phyloP scores from a whole-genome alignment of 1,140 invertebrate genomes.

The Rhizoglyphus robini region DNA sequence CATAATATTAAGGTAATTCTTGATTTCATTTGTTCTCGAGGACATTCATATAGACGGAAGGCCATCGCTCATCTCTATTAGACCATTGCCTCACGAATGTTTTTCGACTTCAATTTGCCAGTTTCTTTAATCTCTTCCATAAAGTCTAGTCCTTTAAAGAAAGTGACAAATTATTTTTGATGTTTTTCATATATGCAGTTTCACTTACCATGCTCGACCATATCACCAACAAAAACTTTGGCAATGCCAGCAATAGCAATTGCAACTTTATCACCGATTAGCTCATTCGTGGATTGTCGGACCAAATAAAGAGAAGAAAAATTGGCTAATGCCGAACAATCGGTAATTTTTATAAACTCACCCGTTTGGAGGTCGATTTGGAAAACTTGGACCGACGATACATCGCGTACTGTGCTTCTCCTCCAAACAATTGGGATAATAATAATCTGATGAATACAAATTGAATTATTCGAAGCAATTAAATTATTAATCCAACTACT shows the following conservation, averaged over 20 bases:
- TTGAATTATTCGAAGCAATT: no score
- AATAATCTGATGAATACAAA: no score
- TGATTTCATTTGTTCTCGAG: neutral
- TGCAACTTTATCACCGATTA: constrained; percentile 71
- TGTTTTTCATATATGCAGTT: neutral
- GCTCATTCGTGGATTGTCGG: neutral
- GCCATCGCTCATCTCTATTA: no score
- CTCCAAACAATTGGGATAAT: constrained; percentile 94
- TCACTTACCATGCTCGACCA: constrained; percentile 73
- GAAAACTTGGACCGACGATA: constrained; percentile 91
- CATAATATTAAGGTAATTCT: neutral
- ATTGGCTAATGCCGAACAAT: neutral
- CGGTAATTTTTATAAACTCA: constrained; percentile 31
- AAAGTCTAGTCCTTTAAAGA: constrained; percentile 65
- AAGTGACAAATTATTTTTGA: no score
- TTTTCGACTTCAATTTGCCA: constrained; percentile 84
- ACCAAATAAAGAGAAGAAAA: neutral
- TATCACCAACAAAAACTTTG: constrained; percentile 96
- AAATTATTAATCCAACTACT: no score
- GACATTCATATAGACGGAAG: no score
- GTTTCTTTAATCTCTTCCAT: constrained; percentile 68
- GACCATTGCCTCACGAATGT: constrained; percentile 78
- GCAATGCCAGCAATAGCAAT: constrained; percentile 99
- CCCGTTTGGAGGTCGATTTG: constrained; percentile 85
- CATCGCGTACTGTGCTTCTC: constrained; percentile 97